Evolutionary conservation across 2,888 invertebrate genomes (phyloP).

Genomic region (Heliconius aoede): DNA sequence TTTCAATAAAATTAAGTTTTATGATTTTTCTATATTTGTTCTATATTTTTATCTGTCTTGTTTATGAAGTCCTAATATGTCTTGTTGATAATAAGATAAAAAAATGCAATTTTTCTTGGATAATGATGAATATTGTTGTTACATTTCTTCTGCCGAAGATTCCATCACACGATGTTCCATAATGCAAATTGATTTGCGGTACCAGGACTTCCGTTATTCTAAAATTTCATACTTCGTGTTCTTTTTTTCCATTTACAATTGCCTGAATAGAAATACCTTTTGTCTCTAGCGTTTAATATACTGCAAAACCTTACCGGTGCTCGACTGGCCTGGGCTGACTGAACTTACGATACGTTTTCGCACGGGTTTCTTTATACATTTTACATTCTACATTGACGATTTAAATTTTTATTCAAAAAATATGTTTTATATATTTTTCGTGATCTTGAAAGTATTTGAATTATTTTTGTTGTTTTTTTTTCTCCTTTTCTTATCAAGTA

Average conservation of each 20-base stretch:
- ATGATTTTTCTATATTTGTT: neutral
- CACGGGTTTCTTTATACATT: slow-evolving; percentile 26
- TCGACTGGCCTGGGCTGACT: slow-evolving; percentile 75
- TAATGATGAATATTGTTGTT: neutral
- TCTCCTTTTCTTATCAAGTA: slow-evolving; percentile 1
- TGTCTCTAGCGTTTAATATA: slow-evolving; percentile 54
- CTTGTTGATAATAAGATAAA: too few species aligned
- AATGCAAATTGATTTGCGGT: neutral
- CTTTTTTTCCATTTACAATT: slow-evolving; percentile 18
- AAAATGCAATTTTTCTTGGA: neutral
- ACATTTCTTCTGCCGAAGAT: neutral
- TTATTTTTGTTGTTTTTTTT: neutral
- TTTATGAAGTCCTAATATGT: neutral
- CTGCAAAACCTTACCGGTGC: slow-evolving; percentile 70
- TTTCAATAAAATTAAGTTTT: neutral
- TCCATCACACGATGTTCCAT: neutral
- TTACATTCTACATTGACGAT: slow-evolving; percentile 14
- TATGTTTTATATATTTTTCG: slow-evolving; percentile 28
- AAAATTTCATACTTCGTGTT: slow-evolving; percentile 9
- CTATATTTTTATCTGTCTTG: neutral
- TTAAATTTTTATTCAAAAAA: slow-evolving; percentile 41
- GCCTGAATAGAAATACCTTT: slow-evolving; percentile 56
- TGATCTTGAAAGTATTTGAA: neutral
- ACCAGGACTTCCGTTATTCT: neutral
- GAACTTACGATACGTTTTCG: slow-evolving; percentile 68